Base-by-base conservation (phyloP, 2,888 invertebrate species). In the Ischnus inquisitorius region DNA sequence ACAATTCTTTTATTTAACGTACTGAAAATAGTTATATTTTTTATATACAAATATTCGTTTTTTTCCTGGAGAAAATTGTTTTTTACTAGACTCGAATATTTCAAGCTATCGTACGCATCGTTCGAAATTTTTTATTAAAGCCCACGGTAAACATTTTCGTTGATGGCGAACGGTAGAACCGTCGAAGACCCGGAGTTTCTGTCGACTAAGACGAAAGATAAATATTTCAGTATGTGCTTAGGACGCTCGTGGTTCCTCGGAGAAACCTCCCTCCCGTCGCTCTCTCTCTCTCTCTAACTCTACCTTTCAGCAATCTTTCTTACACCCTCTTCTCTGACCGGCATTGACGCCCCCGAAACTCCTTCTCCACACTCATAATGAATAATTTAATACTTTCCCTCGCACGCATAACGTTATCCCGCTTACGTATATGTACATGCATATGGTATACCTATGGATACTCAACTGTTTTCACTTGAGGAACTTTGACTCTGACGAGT, bases 211-310 rank as follows among this genome's bases (percentile, higher is more conserved):
- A 84, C 64, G 74, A 54, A 84, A 79, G 78, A 78, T 84, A 84
- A 84, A 84, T 84, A 84, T 84, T 84, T 81, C 60, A 84, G 81
- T 84, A 78, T 84, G 84, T 84, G 84, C 81, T 84, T 84, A 84
- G 81, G 84, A 79, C 74, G 84, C 72, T 71, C 46, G 68, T 77
- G 74, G 68, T 68, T 84, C 60, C 69, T 81, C 46, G 74, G 69
- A 54, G 60, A 65, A 81, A 75, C 78, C 81, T 34, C 34, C 34
- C 8, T 6, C n/a, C n/a, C n/a, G n/a, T n/a, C n/a, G n/a, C 34
- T 34, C 34, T 34, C 34, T 34, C 34, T 34, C 34, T 34, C 0
- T 6, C 34, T 28, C 60, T 74, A n/a, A n/a, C 48, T 75, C 39
- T 22, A 41, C 69, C 57, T 71, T 51, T 46, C 62, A 48, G 46